Percentiles rank a stretch among this genome's conserved stretches.
These are phyloP conservation scores for Liparis tanakae DNA, from an alignment of 2,797 vertebrate genomes.

Conservation along the genomic window DNA sequence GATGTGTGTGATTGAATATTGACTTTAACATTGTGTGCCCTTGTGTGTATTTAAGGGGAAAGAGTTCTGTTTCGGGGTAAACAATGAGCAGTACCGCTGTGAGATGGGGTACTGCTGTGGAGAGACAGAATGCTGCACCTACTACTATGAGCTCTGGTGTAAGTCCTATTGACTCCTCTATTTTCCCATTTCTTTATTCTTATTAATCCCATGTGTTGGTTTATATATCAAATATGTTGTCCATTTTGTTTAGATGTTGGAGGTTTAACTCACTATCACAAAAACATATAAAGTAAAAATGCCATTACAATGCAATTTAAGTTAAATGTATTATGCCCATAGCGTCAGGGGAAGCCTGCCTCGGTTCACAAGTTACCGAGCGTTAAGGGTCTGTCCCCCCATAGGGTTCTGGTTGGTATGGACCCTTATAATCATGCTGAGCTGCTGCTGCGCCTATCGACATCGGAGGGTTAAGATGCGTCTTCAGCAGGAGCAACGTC, in stretches of 20 bases:
- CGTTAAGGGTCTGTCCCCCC: neutral
- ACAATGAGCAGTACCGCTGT: conserved; percentile 87
- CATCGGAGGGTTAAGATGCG: conserved; percentile 89
- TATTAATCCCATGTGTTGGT: neutral
- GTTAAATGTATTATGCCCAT: neutral
- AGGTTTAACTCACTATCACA: neutral
- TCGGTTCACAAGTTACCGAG: neutral
- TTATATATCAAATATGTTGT: neutral
- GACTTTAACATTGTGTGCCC: conserved; percentile 42
- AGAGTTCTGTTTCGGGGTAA: conserved; percentile 87
- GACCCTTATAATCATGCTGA: conserved; percentile 89
- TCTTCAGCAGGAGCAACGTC: conserved; percentile 87
- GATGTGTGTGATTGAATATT: conserved; percentile 26
- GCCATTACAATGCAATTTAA: neutral
- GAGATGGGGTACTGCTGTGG: conserved; percentile 90
- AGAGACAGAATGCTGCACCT: conserved; percentile 88
- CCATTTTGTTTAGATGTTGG: neutral
- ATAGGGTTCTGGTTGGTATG: conserved; percentile 91
- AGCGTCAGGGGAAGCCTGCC: neutral
- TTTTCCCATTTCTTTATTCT: neutral
- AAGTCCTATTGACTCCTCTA: conserved; percentile 57
- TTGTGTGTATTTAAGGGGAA: conserved; percentile 79
- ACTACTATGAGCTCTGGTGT: conserved; percentile 91
- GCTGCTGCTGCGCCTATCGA: conserved; percentile 88
- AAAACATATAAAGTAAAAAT: neutral